Base-by-base conservation (phyloP, 2,888 invertebrate species). In the Diaperis boleti region DNA sequence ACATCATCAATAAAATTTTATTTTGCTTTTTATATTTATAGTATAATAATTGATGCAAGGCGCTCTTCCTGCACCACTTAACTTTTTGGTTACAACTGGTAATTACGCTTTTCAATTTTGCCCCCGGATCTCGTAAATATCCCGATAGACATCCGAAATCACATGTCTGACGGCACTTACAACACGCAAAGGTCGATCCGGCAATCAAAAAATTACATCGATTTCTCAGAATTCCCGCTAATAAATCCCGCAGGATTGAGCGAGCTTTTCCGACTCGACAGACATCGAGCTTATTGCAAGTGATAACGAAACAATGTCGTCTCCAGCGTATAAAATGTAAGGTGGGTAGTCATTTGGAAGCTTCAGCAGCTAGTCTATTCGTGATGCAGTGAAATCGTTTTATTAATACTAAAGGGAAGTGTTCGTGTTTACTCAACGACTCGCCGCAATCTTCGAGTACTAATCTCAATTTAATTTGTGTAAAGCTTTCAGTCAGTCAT, bases 401-500 rank as follows among this genome's bases (percentile, higher is more conserved):
- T 49, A 49, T 47, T 49, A 49, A 49, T 33, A 49, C 49, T 49
- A 33, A 18, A 45, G 29, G 8, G 29, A 29, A 35, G 49, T 35
- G 49, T 49, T 49, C 49, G 33, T 49, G 49, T 49, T 49, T 49
- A 17, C 18, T 33, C 49, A 49, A 49, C 35, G 18, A 49, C 18
- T 33, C 44, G 33, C 55, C 44, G 31, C 55, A 42, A 55, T 55
- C 55, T 55, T 55, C 55, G 13, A 33, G 42, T 20, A 33, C 55
- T 55, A 55, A 55, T 55, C 55, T 35, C 33, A 52, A 52, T 52
- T 52, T 52, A 52, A 52, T 52, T 52, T 52, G 37, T 52, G 37
- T 35, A 52, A 52, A 52, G 52, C 57, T 57, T 57, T 57, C 57
- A 57, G 35, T 57, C 17, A 57, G 22, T 57, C 45, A 57, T 57